phyloP scores from a whole-genome alignment of 2,888 invertebrate species.

The Argyra leucocephala region DNA sequence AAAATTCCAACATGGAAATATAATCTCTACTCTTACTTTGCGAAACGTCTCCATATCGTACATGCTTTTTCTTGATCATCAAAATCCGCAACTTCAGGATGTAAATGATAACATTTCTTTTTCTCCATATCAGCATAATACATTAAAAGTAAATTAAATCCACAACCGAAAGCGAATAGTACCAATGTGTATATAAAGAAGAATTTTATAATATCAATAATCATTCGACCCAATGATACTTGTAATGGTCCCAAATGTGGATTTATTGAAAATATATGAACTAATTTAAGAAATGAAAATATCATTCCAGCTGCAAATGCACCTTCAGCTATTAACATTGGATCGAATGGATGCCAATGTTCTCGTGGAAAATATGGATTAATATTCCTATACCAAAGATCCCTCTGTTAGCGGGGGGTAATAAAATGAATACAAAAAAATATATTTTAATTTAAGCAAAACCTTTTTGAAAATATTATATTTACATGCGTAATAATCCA shows the following conservation, averaged over 20 bases:
- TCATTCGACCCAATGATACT: slow-evolving; percentile 89
- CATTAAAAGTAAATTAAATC: slow-evolving; percentile 86
- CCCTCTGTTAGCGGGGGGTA: slow-evolving; percentile 50
- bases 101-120: slow-evolving; percentile 69
- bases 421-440: neutral
- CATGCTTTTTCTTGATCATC: slow-evolving; percentile 76
- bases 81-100: slow-evolving; percentile 67
- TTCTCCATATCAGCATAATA: slow-evolving; percentile 86
- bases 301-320: slow-evolving; percentile 97
- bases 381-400: slow-evolving; percentile 53
- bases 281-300: slow-evolving; percentile 87
- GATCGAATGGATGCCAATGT: slow-evolving; percentile 90
- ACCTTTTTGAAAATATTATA: slow-evolving; percentile 15
- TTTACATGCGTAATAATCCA: slow-evolving; percentile 82
- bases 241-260: slow-evolving; percentile 88
- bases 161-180: slow-evolving; percentile 91
- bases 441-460: neutral
- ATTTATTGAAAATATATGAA: slow-evolving; percentile 94
- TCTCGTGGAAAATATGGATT: slow-evolving; percentile 81
- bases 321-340: slow-evolving; percentile 82
- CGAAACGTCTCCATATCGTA: slow-evolving; percentile 77
- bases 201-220: slow-evolving; percentile 89
- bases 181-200: slow-evolving; percentile 90
- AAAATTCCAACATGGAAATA: neutral
- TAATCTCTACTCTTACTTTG: slow-evolving; percentile 58